These are phyloP conservation scores for Poeciliopsis turrubarensis DNA, from an alignment of 2,113 vertebrate species.

Conservation along the genomic window DNA sequence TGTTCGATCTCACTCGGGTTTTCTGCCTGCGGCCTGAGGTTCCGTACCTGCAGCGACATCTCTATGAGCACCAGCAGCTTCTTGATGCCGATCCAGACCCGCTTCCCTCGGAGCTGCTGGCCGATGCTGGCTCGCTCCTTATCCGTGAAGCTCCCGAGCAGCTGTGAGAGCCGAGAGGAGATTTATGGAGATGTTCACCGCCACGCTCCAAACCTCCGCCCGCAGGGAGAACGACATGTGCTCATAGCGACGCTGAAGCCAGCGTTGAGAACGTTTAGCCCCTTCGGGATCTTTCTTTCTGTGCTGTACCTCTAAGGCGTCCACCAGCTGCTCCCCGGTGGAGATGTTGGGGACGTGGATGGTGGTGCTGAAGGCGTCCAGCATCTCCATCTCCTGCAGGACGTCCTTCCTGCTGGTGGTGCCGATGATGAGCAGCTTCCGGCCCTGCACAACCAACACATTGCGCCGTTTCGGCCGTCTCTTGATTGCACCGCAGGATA, in stretches of 20 bases:
- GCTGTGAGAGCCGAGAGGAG: slow-evolving; percentile 72
- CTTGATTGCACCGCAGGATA: no score
- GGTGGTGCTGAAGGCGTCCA: slow-evolving; percentile 97
- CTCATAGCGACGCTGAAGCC: no score
- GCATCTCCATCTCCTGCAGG: slow-evolving; percentile 98
- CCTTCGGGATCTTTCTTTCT: background rate
- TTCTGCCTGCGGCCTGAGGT: background rate
- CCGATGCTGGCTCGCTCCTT: slow-evolving; percentile 90
- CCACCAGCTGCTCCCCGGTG: slow-evolving; percentile 91
- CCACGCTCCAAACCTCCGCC: background rate
- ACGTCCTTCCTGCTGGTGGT: slow-evolving; percentile 98
- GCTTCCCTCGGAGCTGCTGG: slow-evolving; percentile 90
- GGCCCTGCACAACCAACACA: slow-evolving; percentile 72
- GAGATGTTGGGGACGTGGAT: slow-evolving; percentile 95
- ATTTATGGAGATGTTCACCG: background rate
- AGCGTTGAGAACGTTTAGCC: no score
- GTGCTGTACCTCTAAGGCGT: slow-evolving; percentile 87
- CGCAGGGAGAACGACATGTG: background rate
- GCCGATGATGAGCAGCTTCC: slow-evolving; percentile 96
- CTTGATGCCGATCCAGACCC: slow-evolving; percentile 97
- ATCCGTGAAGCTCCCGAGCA: slow-evolving; percentile 94
- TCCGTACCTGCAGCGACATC: slow-evolving; percentile 94
- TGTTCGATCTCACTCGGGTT: no score
- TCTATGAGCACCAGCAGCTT: slow-evolving; percentile 98
- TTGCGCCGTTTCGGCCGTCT: background rate